Base-by-base conservation (phyloP, 1,140 invertebrate species). In the Panagrolaimus sp. region DNA sequence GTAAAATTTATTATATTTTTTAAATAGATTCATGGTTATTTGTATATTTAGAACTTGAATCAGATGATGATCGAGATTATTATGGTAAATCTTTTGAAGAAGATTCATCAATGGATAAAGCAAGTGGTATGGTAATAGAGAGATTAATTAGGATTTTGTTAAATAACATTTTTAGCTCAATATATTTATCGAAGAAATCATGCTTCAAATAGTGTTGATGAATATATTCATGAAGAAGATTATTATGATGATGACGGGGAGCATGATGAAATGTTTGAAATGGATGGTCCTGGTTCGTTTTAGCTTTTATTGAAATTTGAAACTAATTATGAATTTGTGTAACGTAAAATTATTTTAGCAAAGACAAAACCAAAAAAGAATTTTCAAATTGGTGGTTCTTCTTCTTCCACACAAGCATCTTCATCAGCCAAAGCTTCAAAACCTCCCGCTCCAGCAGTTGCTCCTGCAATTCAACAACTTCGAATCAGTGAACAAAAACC, bases 31-130 rank as follows among this genome's bases (percentile, higher is more conserved):
- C 7, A 7, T 4, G 7, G 7, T 15, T 15, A 24, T 9, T 65
- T 65, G 63, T 69, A 10, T n/a, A n/a, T 64, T 75, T 58, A 70
- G 73, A 77, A 15, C 65, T 71, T 0, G 73, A 70, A 24, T 73
- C 79, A 24, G 75, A 76, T 52, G 69, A 69, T 48, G 75, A 77
- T 64, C 28, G 24, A 12, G 75, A 76, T 63, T 74, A 76, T 62
- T 72, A 70, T 68, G 74, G 70, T 10, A 52, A 71, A 12, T 77
- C 74, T 12, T 46, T 66, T 17, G 75, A 76, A 38, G 71, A 67
- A 15, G 47, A 75, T n/a, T 58, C 52, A n/a, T 21, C 52, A 12
- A 26, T 58, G 17, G 21, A 28, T 21, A 58, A 58, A 10, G 21
- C 21, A 10, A 58, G 28, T 26, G 52, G 52, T 58, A 72, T 67